A percentile compares a stretch with the other conserved stretches of the same genome.
Conservation (phyloP, 2,888 invertebrate genomes). For the Lepetodrilus schrolli region DNA sequence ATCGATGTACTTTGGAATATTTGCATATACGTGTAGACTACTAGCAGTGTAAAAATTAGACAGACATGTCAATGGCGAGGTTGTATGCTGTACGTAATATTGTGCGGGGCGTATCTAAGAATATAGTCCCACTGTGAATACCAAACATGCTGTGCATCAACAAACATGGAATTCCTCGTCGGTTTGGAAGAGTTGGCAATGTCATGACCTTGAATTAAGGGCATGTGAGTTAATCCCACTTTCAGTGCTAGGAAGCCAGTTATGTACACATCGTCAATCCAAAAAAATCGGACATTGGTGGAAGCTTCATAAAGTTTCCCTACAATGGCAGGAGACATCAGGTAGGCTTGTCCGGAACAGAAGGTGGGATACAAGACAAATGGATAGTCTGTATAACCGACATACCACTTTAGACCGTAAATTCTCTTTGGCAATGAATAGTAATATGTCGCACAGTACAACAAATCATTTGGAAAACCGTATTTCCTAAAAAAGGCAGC, state of each 20-base stretch:
- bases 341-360: conserved; percentile 51
- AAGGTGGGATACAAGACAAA: conserved; percentile 57
- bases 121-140: conserved; percentile 15
- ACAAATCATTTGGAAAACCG: conserved; percentile 41
- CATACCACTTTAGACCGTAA: conserved; percentile 55
- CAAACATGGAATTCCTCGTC: conserved; percentile 11
- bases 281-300: conserved; percentile 46
- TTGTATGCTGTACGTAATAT: background rate
- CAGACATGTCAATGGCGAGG: too few relatives aligned
- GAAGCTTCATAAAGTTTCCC: conserved; percentile 39
- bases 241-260: conserved; percentile 55
- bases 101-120: background rate
- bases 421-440: conserved; percentile 47
- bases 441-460: conserved; percentile 53
- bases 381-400: conserved; percentile 51
- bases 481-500: conserved; percentile 67
- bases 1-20: too few relatives aligned
- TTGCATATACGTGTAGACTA: too few relatives aligned
- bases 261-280: conserved; percentile 67
- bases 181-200: background rate
- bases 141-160: conserved; percentile 14
- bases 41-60: too few relatives aligned
- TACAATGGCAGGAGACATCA: conserved; percentile 24
- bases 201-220: background rate
- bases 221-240: conserved; percentile 31